Conservation (phyloP, 2,797 vertebrate species). For the Silurus lanzhouensis region DNA sequence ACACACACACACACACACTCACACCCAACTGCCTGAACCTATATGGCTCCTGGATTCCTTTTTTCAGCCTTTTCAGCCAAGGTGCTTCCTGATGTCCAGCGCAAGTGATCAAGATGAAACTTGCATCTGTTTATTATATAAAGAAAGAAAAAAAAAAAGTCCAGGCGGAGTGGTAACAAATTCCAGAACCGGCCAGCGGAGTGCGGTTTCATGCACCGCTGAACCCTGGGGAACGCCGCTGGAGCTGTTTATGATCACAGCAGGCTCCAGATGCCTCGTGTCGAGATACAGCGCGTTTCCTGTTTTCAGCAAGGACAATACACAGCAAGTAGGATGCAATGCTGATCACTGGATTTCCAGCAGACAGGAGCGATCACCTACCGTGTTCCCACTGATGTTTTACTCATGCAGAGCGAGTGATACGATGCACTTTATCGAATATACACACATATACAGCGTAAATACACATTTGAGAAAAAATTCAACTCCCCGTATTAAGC, state of each 20-base stretch:
- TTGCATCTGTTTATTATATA: not conserved
- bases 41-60: not conserved
- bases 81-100: not conserved
- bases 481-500: not conserved
- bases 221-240: conserved; percentile 29
- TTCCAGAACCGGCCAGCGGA: conserved; percentile 1
- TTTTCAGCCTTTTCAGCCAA: not conserved
- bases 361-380: conserved; percentile 46
- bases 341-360: conserved; percentile 48
- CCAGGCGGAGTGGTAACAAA: not conserved
- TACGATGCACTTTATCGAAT: conserved; percentile 1
- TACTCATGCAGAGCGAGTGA: conserved; percentile 36
- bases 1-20: conserved; percentile 1
- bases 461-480: too few relatives aligned
- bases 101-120: not conserved
- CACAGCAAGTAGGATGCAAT: conserved; percentile 36
- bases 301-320: conserved; percentile 43
- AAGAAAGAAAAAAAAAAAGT: not conserved
- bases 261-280: conserved; percentile 30
- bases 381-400: conserved; percentile 32
- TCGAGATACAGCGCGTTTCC: conserved; percentile 28
- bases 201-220: conserved; percentile 8
- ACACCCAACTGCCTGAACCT: not conserved
- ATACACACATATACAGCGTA: not conserved
- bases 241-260: conserved; percentile 45